phyloP scores from a whole-genome alignment of 2,113 vertebrate genomes.

The Mormoops blainvillei region DNA sequence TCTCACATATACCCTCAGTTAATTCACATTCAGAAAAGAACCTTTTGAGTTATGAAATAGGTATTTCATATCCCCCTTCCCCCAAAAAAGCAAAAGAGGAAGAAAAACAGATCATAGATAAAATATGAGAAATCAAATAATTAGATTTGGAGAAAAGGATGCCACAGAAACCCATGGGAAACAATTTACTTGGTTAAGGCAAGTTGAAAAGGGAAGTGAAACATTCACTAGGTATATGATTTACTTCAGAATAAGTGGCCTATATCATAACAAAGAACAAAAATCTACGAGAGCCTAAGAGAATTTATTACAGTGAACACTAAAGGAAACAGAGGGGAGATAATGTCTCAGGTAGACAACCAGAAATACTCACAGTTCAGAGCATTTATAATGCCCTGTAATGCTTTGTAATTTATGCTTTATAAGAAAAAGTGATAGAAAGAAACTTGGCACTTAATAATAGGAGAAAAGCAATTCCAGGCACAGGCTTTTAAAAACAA shows the following conservation, averaged over 20 bases:
- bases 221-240: not conserved
- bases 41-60: not conserved
- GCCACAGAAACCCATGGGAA: not conserved
- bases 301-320: not conserved
- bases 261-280: not conserved
- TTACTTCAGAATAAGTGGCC: not conserved
- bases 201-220: not conserved
- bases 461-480: not conserved
- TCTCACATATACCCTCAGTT: not conserved
- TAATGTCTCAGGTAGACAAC: not conserved
- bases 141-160: not conserved
- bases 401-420: not conserved
- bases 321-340: not conserved
- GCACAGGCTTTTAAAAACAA: not conserved
- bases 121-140: not conserved
- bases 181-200: conserved; percentile 3
- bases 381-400: not conserved
- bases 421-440: not conserved
- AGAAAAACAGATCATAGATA: not conserved
- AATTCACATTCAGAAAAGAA: not conserved
- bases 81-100: not conserved
- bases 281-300: not conserved
- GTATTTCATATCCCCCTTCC: not conserved
- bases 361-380: not conserved
- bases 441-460: not conserved